Evolutionary conservation across 2,113 vertebrate species (phyloP), one percentile per base, ranked within the genome.

Genomic region (Larimichthys polyactis): DNA sequence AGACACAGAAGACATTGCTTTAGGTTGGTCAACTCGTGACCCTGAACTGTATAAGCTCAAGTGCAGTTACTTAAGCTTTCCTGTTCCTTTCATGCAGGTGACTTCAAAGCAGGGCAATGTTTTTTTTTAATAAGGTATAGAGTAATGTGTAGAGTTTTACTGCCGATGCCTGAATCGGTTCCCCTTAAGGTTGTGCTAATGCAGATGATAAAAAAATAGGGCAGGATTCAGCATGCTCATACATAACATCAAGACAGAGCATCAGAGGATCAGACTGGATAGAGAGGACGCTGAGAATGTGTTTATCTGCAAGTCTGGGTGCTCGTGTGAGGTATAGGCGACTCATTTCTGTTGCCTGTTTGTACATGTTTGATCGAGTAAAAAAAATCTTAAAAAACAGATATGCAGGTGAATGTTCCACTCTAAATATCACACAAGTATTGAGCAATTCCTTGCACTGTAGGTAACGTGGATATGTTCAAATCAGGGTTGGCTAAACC

Each of bases 151-250:
- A 75, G 32, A 20, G 14, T 79, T 84, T 73, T 63, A 54, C 67
- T 58, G 48, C 52, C 57, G 51, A 79, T 1, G 49, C 44, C 72
- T 75, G 77, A 81, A 71, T 22, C 55, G 27, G n/a, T 64, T 55
- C 55, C 77, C 79, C 70, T 1, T 0, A 49, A 76, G 79, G 57
- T 15, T 85, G 29, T 17, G 57, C 62, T 78, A 70, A 67, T 62
- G 72, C 49, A 75, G 69, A 85, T 86, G 78, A 60, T 76, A 36
- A 7, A 40, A 36, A 86, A 85, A 70, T 10, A 16, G 29, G 82
- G 71, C 83, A 87, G 65, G 90, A 89, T 78, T 79, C 59, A 83
- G 66, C 90, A 84, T 4, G 92, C 57, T 75, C 10, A 15, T 16
- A 71, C 52, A 79, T 22, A 79, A 71, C 68, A 82, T 76, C 64